Percentiles rank a stretch among this genome's conserved stretches.
Conservation (phyloP, 2,888 invertebrate genomes). For the Tetrapedia diversipes region DNA sequence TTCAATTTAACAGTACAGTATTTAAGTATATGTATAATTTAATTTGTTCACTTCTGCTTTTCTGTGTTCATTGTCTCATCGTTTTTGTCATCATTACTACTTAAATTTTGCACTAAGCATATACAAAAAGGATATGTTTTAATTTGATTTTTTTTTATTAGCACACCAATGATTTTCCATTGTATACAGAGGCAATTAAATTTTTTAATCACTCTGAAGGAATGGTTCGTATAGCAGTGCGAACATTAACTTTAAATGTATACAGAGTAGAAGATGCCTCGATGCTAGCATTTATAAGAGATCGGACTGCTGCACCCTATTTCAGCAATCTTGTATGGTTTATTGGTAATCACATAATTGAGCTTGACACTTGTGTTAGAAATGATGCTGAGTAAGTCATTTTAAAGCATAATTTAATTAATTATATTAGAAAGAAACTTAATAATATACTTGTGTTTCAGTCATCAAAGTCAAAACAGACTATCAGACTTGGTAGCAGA, state of each 20-base stretch:
- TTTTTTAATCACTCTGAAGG: conserved; percentile 99
- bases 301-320: conserved; percentile 98
- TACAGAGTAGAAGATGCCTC: conserved; percentile 96
- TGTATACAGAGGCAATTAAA: conserved; percentile 99
- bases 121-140: conserved; percentile 44
- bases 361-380: conserved; percentile 96
- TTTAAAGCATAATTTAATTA: conserved; percentile 17
- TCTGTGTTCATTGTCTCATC: conserved; percentile 22
- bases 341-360: conserved; percentile 98
- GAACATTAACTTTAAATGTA: conserved; percentile 98
- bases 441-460: conserved; percentile 77
- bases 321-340: conserved; percentile 99
- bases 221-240: conserved; percentile 99
- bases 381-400: conserved; percentile 96
- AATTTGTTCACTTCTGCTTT: conserved; percentile 16
- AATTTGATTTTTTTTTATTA: conserved; percentile 78
- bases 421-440: not conserved
- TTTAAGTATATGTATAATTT: conserved; percentile 18
- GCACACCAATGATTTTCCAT: conserved; percentile 99
- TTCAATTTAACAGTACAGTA: not conserved
- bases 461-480: conserved; percentile 95
- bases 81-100: conserved; percentile 24
- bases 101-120: conserved; percentile 38
- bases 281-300: conserved; percentile 97
- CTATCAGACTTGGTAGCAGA: conserved; percentile 97